A percentile compares a stretch with the other conserved stretches of the same genome.
Conservation (phyloP, 2,113 vertebrate species). For the Brachyhypopomus occidentalis region DNA sequence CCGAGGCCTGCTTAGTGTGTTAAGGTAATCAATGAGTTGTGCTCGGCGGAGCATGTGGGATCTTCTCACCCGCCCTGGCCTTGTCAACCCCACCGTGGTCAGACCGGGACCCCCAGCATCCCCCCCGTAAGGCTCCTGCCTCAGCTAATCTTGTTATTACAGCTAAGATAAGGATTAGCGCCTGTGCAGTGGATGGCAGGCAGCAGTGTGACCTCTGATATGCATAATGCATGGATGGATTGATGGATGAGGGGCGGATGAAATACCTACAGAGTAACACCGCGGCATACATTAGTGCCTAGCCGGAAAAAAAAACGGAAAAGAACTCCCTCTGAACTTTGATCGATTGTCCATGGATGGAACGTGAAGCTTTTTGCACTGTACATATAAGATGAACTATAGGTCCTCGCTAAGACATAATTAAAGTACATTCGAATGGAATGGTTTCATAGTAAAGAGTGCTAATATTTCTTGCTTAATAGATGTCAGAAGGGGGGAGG, state of each 20-base stretch:
- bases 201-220: conserved; percentile 57
- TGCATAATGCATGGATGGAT: conserved; percentile 59
- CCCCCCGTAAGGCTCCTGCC: conserved; percentile 51
- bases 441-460: conserved; percentile 36
- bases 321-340: conserved; percentile 50
- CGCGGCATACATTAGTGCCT: conserved; percentile 52
- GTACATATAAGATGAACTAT: conserved; percentile 39
- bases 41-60: conserved; percentile 33
- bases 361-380: conserved; percentile 51
- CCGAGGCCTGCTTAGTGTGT: conserved; percentile 49
- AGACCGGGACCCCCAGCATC: conserved; percentile 52
- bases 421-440: conserved; percentile 48
- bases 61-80: conserved; percentile 49
- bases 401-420: conserved; percentile 32
- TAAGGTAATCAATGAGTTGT: conserved; percentile 55
- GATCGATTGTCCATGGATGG: conserved; percentile 53
- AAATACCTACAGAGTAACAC: conserved; percentile 54
- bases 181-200: conserved; percentile 40
- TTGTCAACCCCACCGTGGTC: conserved; percentile 55
- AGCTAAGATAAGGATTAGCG: conserved; percentile 62
- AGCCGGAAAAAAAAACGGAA: conserved; percentile 49
- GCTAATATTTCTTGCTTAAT: conserved; percentile 45
- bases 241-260: conserved; percentile 51
- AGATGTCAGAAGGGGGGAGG: conserved; percentile 32
- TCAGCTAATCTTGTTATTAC: conserved; percentile 59